These are phyloP conservation scores for Enteromius trimaculatus DNA, from an alignment of 2,797 vertebrate species.

Conservation along the genomic window DNA sequence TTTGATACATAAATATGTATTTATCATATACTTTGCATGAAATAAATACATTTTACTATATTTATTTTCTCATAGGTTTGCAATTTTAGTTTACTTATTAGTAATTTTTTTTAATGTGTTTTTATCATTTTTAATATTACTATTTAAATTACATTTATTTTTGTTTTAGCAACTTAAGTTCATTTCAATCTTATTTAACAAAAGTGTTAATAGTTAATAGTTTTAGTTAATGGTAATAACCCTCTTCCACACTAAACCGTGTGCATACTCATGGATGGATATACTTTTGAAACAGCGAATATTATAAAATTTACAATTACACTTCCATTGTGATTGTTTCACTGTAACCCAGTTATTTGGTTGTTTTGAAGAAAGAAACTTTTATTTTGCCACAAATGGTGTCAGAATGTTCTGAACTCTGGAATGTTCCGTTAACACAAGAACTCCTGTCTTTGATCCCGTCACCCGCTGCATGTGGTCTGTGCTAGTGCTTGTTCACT, in stretches of 20 bases:
- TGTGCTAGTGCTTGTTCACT: slow-evolving; percentile 33
- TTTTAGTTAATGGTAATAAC: background rate
- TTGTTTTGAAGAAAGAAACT: background rate
- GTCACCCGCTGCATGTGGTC: slow-evolving; percentile 47
- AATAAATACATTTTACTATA: background rate
- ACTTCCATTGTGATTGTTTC: background rate
- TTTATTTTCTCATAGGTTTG: background rate
- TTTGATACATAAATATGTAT: background rate
- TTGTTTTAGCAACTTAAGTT: background rate
- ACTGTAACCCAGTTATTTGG: background rate
- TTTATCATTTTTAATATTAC: background rate
- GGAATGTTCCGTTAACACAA: background rate
- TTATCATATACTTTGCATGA: background rate
- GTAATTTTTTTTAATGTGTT: background rate
- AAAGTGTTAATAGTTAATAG: background rate
- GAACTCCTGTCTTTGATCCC: slow-evolving; percentile 44
- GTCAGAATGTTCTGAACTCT: background rate
- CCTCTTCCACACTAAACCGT: background rate
- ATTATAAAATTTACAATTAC: background rate
- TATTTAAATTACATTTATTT: background rate
- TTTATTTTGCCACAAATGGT: background rate
- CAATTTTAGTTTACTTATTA: background rate
- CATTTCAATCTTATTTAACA: background rate
- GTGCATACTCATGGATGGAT: background rate
- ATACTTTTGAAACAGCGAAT: background rate